Conservation (phyloP, 2,113 vertebrate species). For the Anolis carolinensis region DNA sequence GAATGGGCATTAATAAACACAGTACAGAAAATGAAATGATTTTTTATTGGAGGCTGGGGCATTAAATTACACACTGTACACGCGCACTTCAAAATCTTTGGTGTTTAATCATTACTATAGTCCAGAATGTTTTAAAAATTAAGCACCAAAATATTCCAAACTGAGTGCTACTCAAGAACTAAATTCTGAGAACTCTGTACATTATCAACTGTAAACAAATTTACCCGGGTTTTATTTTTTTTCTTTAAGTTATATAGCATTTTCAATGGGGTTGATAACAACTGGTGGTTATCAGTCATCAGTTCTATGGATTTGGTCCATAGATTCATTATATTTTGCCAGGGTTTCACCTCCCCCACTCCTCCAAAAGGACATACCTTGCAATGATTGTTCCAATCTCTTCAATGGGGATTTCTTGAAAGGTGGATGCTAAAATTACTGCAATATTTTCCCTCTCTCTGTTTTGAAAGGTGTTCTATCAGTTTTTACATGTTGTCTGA, state of each 20-base stretch:
- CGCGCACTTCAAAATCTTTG: not conserved
- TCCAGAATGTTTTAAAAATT: not conserved
- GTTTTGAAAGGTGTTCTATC: not conserved
- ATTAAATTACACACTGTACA: not conserved
- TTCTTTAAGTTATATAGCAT: not conserved
- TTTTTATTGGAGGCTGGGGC: not conserved
- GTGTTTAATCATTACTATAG: not conserved
- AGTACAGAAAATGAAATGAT: not conserved
- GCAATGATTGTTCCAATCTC: not conserved
- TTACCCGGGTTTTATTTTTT: not conserved
- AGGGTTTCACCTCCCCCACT: not conserved
- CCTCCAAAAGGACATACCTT: not conserved
- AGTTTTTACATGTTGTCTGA: not conserved
- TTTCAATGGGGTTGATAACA: not conserved
- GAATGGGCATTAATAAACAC: slow-evolving; percentile 11
- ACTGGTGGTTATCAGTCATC: too few species aligned
- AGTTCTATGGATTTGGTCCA: not conserved
- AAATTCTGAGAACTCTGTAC: not conserved
- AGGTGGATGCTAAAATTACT: slow-evolving; percentile 12
- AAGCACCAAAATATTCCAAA: not conserved
- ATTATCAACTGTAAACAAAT: not conserved
- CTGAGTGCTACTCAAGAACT: not conserved
- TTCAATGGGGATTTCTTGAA: not conserved
- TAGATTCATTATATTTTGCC: not conserved
- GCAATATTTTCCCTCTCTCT: not conserved